phyloP scores from a whole-genome alignment of 2,888 invertebrate genomes.

The Drosophila robusta region DNA sequence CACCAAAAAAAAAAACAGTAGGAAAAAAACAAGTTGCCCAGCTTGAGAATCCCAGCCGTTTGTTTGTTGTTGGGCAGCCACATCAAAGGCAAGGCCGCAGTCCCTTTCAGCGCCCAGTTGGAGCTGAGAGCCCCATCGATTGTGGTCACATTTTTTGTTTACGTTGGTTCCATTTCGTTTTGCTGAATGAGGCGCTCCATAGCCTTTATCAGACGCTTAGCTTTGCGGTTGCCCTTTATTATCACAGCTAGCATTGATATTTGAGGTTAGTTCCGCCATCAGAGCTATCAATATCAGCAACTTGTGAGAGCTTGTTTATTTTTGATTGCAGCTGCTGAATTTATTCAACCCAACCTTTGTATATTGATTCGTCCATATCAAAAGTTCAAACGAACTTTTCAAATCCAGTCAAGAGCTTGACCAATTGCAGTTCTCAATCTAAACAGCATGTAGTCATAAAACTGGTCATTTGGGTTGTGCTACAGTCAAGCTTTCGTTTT shows the following conservation, averaged over 20 bases:
- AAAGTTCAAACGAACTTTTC: slow-evolving; percentile 29
- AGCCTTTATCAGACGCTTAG: slow-evolving; percentile 55
- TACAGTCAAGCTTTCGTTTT: not conserved
- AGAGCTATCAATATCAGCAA: slow-evolving; percentile 16
- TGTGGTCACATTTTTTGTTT: slow-evolving; percentile 72
- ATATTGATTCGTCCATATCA: slow-evolving; percentile 23
- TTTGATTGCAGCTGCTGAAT: slow-evolving; percentile 19
- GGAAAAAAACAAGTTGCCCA: slow-evolving; percentile 27
- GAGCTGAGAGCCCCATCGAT: slow-evolving; percentile 52
- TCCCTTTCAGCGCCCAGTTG: slow-evolving; percentile 8
- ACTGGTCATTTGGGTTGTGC: not conserved
- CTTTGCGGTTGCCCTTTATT: slow-evolving; percentile 50
- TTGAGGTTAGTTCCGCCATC: slow-evolving; percentile 26
- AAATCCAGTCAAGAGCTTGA: not conserved
- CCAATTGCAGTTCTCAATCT: not conserved
- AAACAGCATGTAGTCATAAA: not conserved
- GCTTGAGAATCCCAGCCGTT: slow-evolving; percentile 28
- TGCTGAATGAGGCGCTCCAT: slow-evolving; percentile 35
- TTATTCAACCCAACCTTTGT: slow-evolving; percentile 32
- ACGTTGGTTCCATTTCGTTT: slow-evolving; percentile 62
- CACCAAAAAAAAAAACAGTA: slow-evolving; percentile 9
- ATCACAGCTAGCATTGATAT: slow-evolving; percentile 32
- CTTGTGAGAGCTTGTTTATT: slow-evolving; percentile 29
- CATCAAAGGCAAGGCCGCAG: slow-evolving; percentile 56
- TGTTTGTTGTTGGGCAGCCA: slow-evolving; percentile 43